Base-by-base conservation (phyloP, 2,797 vertebrate species). In the Botia kubotai region DNA sequence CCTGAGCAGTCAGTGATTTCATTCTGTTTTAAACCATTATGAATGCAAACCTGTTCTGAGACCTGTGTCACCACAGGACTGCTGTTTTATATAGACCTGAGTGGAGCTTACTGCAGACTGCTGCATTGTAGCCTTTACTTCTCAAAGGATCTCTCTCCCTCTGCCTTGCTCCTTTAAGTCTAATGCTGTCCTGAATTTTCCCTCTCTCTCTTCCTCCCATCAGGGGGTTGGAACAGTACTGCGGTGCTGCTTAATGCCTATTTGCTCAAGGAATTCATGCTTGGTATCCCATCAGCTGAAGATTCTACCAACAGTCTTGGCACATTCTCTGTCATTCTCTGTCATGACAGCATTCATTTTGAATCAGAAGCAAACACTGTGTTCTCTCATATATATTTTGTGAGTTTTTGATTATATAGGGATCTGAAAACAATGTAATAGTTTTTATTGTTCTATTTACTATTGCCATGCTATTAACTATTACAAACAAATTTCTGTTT, bases 221-320 rank as follows among this genome's bases (percentile, higher is more conserved):
- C 69, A 80, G 71, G 70, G 78, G 74, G 77, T 80, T 69, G 78
- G 71, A 82, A 81, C 69, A 82, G 72, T 84, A 75, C 81, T 85
- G 79, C 86, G 84, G 75, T 85, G 85, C 74, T 79, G 58, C 75
- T 72, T 80, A 57, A 73, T 79, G 60, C 67, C 60, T 19, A 67
- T 79, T 81, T 79, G 67, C 52, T 48, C 63, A 72, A 53, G 46
- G 62, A 79, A 79, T 82, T 62, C 23, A 79, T 77, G 78, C 78
- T 83, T 83, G 77, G 72, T 26, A 70, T 70, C 79, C 81, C 72
- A 77, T 72, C 77, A 65, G 46, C 13, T 81, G 79, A 78, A 53
- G 23, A 50, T 72, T 60, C 52, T 39, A 48, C 36, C 82, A 78
- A 78, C 65, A 80, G 66, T 77, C 52, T 46, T 69, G 17, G 39